Evolutionary conservation across 37 sponge, comb jelly and placozoan species (phyloP).

Genomic region (Axinella damicornis): DNA sequence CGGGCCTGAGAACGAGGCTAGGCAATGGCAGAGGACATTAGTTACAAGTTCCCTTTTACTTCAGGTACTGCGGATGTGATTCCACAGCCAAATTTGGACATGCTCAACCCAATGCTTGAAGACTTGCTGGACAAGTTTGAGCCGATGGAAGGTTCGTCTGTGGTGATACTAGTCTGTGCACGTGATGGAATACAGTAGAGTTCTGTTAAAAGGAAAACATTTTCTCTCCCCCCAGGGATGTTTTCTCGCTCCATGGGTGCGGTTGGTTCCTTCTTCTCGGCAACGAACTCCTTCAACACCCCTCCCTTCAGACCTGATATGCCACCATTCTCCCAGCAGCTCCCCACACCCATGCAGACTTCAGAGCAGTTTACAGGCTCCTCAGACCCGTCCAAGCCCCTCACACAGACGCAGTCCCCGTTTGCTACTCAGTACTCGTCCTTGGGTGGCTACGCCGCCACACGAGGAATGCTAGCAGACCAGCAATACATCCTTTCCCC

Average conservation of each 20-base stretch:
- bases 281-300: neutral
- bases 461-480: neutral
- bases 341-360: too few species aligned
- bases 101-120: slow-evolving; percentile 74
- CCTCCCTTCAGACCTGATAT: neutral
- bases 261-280: neutral
- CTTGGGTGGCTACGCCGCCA: neutral
- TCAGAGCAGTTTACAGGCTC: too few species aligned
- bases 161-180: neutral
- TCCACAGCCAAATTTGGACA: slow-evolving; percentile 68
- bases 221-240: neutral
- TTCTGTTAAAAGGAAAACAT: too few species aligned
- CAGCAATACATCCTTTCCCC: neutral
- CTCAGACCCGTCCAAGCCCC: too few species aligned
- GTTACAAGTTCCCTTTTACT: neutral
- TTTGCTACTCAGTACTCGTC: too few species aligned
- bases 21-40: too few species aligned
- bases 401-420: too few species aligned
- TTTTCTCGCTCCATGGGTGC: neutral
- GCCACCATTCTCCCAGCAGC: neutral
- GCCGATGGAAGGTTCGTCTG: slow-evolving; percentile 72
- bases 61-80: slow-evolving; percentile 1
- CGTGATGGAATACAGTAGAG: too few species aligned
- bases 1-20: too few species aligned
- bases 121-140: slow-evolving; percentile 66